Evolutionary conservation across 2,888 invertebrate genomes (phyloP).

Genomic region (Pharmacophagus antenor): DNA sequence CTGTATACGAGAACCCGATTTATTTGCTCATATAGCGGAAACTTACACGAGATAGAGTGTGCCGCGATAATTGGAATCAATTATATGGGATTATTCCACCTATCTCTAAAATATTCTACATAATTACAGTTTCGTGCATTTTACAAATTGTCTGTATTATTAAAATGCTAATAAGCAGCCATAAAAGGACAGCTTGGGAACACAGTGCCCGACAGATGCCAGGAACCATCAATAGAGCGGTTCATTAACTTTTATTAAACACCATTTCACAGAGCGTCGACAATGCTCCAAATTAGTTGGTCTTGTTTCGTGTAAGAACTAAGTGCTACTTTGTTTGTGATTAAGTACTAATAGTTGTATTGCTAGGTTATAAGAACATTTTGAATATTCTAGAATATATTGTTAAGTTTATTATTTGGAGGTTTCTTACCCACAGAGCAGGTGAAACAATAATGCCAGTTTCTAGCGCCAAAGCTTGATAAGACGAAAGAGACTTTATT

Average conservation of each 20-base stretch:
- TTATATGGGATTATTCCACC: too few relatives aligned
- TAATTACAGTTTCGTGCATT: background rate
- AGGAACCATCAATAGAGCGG: conserved; percentile 73
- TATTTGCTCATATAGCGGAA: background rate
- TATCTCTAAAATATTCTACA: background rate
- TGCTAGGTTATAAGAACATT: background rate
- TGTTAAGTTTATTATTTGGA: background rate
- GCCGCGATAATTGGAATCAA: too few relatives aligned
- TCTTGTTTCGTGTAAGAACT: conserved; percentile 26
- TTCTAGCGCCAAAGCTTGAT: too few relatives aligned
- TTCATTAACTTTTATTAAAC: conserved; percentile 78
- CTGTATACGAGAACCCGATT: background rate
- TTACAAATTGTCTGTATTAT: conserved; percentile 11
- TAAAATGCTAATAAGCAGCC: conserved; percentile 76
- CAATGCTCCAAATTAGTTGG: conserved; percentile 69
- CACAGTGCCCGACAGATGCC: conserved; percentile 66
- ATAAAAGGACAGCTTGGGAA: conserved; percentile 64
- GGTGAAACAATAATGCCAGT: too few relatives aligned
- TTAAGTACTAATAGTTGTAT: conserved; percentile 5
- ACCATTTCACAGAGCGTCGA: conserved; percentile 72
- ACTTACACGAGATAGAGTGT: background rate
- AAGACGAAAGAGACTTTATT: too few relatives aligned
- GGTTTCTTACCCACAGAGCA: background rate
- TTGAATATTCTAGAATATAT: too few relatives aligned
- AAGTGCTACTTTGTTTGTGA: conserved; percentile 20